Evolutionary conservation across 2,888 invertebrate genomes (phyloP), one percentile per base, ranked within the genome.

Genomic region (Eristalis arbustorum): DNA sequence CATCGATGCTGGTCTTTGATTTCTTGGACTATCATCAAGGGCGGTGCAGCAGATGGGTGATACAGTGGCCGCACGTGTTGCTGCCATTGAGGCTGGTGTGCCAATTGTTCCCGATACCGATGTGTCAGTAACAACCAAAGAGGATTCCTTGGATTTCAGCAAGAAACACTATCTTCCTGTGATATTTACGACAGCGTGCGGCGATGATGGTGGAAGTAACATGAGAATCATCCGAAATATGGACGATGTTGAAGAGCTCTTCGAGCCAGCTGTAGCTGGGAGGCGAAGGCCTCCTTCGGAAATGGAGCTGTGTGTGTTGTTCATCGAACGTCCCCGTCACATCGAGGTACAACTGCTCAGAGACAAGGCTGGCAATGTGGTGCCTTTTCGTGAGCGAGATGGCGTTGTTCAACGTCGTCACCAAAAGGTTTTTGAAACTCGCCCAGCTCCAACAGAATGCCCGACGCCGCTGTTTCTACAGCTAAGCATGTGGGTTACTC

Each of bases 111-210:
- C 99, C 0, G 99, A 99, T 76, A 98, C 99, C 0, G 97, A 98
- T 90, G 98, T 91, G n/a, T n/a, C n/a, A n/a, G n/a, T n/a, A n/a
- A n/a, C n/a, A n/a, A n/a, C n/a, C n/a, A n/a, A n/a, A n/a, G n/a
- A n/a, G n/a, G n/a, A n/a, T n/a, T n/a, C n/a, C n/a, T n/a, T n/a
- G n/a, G n/a, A n/a, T n/a, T n/a, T n/a, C n/a, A n/a, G n/a, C n/a
- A n/a, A n/a, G n/a, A n/a, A n/a, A n/a, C n/a, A n/a, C n/a, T n/a
- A n/a, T n/a, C n/a, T n/a, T n/a, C n/a, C n/a, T n/a, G n/a, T n/a
- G n/a, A n/a, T n/a, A n/a, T n/a, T n/a, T n/a, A 99, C 99, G 94
- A 99, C 99, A 1, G 99, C 99, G 0, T 99, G 99, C 76, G 99
- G 99, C 68, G 99, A 99, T 34, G 99, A 99, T 1, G 95, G 99